Conservation (phyloP, 2,888 invertebrate genomes). For the Cantharis flavilabris region DNA sequence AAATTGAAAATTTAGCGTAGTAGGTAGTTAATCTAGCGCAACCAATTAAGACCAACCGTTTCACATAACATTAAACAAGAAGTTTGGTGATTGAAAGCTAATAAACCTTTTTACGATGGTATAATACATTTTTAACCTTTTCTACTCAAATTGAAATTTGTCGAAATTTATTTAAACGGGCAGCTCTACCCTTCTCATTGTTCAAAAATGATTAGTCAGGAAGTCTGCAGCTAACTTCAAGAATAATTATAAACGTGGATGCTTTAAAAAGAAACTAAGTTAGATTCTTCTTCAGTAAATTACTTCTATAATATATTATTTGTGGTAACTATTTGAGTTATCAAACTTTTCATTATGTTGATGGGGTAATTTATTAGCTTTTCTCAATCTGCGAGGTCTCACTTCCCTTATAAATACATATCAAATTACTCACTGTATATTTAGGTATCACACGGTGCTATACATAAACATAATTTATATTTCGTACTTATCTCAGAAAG, state of each 20-base stretch:
- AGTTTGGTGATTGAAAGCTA: not conserved
- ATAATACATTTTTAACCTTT: not conserved
- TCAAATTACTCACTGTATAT: not conserved
- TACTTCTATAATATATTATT: no score
- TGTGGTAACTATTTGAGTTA: not conserved
- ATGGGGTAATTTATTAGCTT: not conserved
- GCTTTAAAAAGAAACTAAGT: not conserved
- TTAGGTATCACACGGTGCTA: not conserved
- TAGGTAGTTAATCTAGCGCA: not conserved
- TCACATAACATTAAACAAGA: not conserved
- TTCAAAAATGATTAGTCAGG: not conserved
- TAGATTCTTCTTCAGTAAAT: no score
- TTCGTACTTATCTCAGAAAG: not conserved
- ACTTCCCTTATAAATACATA: not conserved
- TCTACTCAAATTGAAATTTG: not conserved
- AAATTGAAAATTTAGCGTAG: not conserved
- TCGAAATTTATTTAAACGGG: not conserved
- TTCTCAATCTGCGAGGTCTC: not conserved
- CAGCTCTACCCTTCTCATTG: not conserved
- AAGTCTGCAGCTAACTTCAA: not conserved
- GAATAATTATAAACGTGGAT: not conserved
- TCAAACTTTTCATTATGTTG: not conserved
- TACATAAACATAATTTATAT: not conserved
- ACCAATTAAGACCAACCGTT: not conserved
- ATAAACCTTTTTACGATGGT: not conserved